Conservation (phyloP, 2,113 vertebrate genomes). For the Neopipo cinnamomea region DNA sequence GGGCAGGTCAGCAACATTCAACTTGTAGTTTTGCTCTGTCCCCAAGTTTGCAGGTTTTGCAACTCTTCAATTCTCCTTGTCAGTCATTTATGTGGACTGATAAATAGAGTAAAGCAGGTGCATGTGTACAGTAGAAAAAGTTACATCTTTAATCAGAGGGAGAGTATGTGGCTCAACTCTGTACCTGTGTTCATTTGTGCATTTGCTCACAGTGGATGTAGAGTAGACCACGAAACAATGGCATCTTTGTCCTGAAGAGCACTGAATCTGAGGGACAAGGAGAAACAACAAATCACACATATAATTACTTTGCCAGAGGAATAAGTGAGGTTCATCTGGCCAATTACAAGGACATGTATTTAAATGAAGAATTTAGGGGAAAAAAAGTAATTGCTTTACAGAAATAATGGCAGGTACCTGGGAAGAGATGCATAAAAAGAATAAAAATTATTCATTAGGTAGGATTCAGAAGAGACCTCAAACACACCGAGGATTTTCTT, state of each 20-base stretch:
- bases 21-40: background rate
- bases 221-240: background rate
- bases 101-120: background rate
- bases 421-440: background rate
- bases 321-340: background rate
- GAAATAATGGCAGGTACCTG: background rate
- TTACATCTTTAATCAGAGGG: background rate
- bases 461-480: background rate
- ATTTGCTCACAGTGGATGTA: background rate
- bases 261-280: background rate
- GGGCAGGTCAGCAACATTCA: background rate
- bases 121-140: background rate
- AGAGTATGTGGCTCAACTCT: background rate
- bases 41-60: background rate
- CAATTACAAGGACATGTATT: background rate
- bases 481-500: background rate
- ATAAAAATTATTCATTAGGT: background rate
- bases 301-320: background rate
- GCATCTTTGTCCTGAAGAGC: background rate
- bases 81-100: fast-evolving
- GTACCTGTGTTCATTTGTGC: background rate
- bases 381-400: background rate
- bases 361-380: background rate
- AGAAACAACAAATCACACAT: background rate
- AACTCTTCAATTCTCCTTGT: background rate